Percentiles rank a stretch among this genome's conserved stretches.
phyloP scores from a whole-genome alignment of 2,888 invertebrate species.

The Melieria picta region DNA sequence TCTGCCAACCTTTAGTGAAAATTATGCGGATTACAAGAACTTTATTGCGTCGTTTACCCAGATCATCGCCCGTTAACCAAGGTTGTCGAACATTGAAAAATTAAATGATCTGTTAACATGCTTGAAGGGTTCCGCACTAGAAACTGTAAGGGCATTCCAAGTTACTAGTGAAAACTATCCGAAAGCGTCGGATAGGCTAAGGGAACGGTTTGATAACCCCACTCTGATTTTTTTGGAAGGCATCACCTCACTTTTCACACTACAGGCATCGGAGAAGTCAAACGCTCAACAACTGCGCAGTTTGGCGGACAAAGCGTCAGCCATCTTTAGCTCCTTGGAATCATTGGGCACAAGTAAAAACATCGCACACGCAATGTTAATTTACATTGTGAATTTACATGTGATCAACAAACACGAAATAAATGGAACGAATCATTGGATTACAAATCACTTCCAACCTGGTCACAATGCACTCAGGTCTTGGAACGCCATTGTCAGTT shows the following conservation, averaged over 20 bases:
- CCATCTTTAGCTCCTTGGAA: constrained; percentile 19
- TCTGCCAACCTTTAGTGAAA: constrained; percentile 27
- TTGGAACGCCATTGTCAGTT: constrained; percentile 19
- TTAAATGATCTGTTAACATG: constrained; percentile 30
- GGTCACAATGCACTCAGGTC: constrained; percentile 4
- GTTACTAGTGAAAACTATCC: background rate
- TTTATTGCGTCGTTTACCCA: constrained; percentile 35
- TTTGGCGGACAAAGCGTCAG: constrained; percentile 8
- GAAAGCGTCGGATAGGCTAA: background rate
- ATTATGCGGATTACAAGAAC: constrained; percentile 35
- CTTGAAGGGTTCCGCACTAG: background rate
- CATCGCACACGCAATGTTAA: constrained; percentile 20
- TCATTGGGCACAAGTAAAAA: constrained; percentile 12
- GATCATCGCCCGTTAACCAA: constrained; percentile 25
- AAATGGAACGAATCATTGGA: constrained; percentile 21
- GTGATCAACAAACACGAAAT: constrained; percentile 1
- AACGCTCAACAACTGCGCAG: constrained; percentile 6
- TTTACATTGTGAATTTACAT: constrained; percentile 8
- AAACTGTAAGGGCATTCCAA: constrained; percentile 3
- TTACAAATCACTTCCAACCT: constrained; percentile 12
- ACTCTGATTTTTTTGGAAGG: constrained; percentile 6
- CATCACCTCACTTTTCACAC: background rate
- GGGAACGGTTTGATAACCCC: constrained; percentile 6
- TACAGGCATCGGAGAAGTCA: background rate
- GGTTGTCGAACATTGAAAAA: constrained; percentile 31